These are phyloP conservation scores for Agriopis marginaria DNA, from an alignment of 2,888 invertebrate genomes.

Conservation along the genomic window DNA sequence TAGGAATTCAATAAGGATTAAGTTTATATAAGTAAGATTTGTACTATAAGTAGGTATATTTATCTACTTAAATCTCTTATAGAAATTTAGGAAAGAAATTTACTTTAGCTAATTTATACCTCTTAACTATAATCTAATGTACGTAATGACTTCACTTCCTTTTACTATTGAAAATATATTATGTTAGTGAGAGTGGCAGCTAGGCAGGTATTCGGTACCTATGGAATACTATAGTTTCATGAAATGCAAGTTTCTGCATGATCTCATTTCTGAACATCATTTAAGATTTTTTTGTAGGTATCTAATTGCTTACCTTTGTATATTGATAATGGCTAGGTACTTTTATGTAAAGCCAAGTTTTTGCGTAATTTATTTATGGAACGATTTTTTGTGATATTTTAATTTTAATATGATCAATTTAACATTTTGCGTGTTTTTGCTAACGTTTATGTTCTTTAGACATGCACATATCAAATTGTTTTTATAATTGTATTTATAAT, in stretches of 20 bases:
- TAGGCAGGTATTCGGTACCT: neutral
- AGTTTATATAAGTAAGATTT: constrained; percentile 7
- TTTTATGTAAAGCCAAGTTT: no score
- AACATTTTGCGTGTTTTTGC: constrained; percentile 16
- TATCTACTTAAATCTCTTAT: constrained; percentile 31
- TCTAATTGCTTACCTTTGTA: neutral
- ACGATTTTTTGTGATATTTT: constrained; percentile 28
- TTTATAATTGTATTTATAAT: constrained; percentile 25
- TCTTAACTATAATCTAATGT: neutral
- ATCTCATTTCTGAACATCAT: no score
- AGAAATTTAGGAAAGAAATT: constrained; percentile 32
- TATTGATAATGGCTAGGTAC: neutral
- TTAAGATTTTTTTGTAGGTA: neutral
- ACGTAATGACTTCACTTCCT: neutral
- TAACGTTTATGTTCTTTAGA: constrained; percentile 17
- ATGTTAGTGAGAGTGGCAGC: neutral
- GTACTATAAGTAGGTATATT: constrained; percentile 12
- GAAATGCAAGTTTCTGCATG: neutral
- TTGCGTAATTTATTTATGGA: constrained; percentile 5
- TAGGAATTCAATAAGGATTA: constrained; percentile 4
- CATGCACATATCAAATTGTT: constrained; percentile 18
- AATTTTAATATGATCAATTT: constrained; percentile 19
- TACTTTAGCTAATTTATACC: constrained; percentile 9
- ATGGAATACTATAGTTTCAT: neutral
- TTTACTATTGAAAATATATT: neutral